Conservation (phyloP, 2,888 invertebrate genomes). For the Epinotia bilunana region DNA sequence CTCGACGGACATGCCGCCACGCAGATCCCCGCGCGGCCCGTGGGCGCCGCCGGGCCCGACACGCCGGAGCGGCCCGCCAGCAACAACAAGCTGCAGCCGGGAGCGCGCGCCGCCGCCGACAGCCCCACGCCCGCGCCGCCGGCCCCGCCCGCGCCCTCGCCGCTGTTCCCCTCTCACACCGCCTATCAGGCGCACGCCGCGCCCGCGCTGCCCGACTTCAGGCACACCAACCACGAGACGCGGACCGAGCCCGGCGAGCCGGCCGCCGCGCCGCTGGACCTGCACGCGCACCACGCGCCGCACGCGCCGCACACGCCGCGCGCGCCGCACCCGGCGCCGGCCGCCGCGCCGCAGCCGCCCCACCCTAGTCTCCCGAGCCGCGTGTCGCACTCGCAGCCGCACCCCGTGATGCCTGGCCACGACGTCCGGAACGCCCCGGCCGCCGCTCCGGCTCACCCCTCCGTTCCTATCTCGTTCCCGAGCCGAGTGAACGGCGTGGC, state of each 20-base stretch:
- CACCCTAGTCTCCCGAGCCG: conserved; percentile 69
- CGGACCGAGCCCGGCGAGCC: conserved; percentile 71
- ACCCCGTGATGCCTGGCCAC: conserved; percentile 70
- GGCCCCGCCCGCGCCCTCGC: conserved; percentile 75
- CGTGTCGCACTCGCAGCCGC: conserved; percentile 66
- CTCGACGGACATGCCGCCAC: conserved; percentile 77
- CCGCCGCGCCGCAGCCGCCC: conserved; percentile 53
- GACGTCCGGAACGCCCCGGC: conserved; percentile 65
- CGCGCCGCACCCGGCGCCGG: conserved; percentile 55
- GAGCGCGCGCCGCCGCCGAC: conserved; percentile 78
- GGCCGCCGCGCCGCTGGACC: conserved; percentile 71
- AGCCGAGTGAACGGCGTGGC: conserved; percentile 67
- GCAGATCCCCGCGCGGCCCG: conserved; percentile 75
- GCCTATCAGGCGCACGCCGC: conserved; percentile 81
- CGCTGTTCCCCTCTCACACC: conserved; percentile 76
- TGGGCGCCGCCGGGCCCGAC: conserved; percentile 75
- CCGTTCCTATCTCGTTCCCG: conserved; percentile 76
- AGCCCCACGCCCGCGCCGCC: conserved; percentile 79
- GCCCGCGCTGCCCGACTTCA: conserved; percentile 78
- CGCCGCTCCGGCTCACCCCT: conserved; percentile 60
- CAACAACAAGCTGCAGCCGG: conserved; percentile 77
- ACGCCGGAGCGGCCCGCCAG: conserved; percentile 77
- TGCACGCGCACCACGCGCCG: conserved; percentile 66
- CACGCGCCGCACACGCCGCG: conserved; percentile 50
- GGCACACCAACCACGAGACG: conserved; percentile 84